Base-by-base conservation (phyloP, 1,140 invertebrate genomes). In the Bathynomus jamesi region DNA sequence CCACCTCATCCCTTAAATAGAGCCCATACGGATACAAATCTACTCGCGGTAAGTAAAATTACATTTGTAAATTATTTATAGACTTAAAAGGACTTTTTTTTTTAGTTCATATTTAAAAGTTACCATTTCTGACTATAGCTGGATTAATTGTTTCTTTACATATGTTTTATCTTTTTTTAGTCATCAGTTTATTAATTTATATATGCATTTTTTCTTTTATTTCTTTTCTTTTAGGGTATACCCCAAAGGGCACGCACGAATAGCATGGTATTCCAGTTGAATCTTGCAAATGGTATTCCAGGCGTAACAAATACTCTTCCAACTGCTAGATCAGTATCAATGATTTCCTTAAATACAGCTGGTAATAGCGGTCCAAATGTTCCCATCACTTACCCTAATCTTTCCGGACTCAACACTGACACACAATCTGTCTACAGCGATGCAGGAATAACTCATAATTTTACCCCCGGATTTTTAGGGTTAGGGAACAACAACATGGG, bases 371-470 rank as follows among this genome's bases (percentile, higher is more conserved):
- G 64, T 25, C 32, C 63, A 4, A 40, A 69, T 64, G 71, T 40
- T 28, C 65, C 32, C 40, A 69, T 69, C 65, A 65, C 61, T n/a
- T 77, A 77, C 64, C 76, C 76, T 28, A 77, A 74, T 60, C 70
- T 77, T 11, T 27, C 61, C 25, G 31, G 61, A 31, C 61, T 29
- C 24, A 70, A 66, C 28, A 64, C 61, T 10, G 76, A 77, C 66
- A 69, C 70, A 24, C 76, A 77, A 67, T 77, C 76, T 46, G 74
- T 77, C 64, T 77, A 77, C 67, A 74, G 76, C 32, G 76, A 77
- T 24, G 73, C 71, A 17, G 61, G 60, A 3, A 60, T 40, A 24
- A 17, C 30, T 24, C 11, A 53, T 46, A 29, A 46, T 28, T 69
- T 30, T 25, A 69, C 31, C 67, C 29, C 67, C 4, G 67, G 67